Conservation (phyloP, 2,797 vertebrate genomes). For the Poecilia velifera region DNA sequence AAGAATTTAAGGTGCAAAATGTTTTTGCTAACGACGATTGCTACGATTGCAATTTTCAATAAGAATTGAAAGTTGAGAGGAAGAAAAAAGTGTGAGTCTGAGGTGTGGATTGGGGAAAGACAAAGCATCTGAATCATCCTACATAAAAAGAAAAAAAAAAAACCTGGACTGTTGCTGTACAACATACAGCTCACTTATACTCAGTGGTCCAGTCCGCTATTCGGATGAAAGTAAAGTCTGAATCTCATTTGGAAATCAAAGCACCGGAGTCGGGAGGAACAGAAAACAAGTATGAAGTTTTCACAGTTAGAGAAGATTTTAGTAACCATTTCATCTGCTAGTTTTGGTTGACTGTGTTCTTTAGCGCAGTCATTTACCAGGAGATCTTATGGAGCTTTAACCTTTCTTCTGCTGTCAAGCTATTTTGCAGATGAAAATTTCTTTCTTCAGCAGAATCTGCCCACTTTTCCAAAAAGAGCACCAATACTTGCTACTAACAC, state of each 20-base stretch:
- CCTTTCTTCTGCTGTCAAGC: background rate
- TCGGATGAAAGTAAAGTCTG: background rate
- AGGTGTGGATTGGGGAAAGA: background rate
- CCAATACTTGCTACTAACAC: background rate
- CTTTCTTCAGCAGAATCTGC: background rate
- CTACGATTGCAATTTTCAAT: too few relatives aligned
- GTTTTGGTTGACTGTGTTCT: background rate
- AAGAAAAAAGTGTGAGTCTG: background rate
- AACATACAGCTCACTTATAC: background rate
- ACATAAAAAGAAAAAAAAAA: background rate
- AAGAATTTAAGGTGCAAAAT: background rate
- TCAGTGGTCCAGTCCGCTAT: background rate
- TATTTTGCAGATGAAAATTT: background rate
- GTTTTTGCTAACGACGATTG: background rate
- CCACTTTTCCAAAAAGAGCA: background rate
- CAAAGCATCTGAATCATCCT: background rate
- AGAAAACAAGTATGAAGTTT: background rate
- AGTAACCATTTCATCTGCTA: background rate
- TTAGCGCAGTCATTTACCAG: background rate
- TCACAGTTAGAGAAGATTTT: background rate
- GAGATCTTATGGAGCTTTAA: background rate
- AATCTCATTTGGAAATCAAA: background rate
- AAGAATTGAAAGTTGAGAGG: background rate
- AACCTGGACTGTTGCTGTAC: background rate
- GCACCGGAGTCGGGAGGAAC: background rate